phyloP scores from a whole-genome alignment of 2,797 vertebrate genomes.

The Pagetopsis macropterus region DNA sequence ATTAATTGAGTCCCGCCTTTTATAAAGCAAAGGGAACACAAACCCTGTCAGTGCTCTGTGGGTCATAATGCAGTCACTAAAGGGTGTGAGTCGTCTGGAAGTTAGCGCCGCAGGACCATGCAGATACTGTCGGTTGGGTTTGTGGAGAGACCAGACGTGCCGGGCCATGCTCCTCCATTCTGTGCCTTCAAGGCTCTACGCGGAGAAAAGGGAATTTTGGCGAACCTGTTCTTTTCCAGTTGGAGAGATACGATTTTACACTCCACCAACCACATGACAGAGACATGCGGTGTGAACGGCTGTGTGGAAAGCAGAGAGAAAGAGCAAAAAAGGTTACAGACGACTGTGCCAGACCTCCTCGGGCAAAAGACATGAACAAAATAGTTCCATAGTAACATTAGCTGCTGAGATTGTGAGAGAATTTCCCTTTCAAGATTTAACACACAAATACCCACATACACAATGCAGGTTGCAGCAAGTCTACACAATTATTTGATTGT shows the following conservation, averaged over 20 bases:
- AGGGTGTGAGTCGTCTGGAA: constrained; percentile 57
- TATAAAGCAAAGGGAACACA: constrained; percentile 43
- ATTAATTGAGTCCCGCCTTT: constrained; percentile 49
- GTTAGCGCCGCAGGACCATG: constrained; percentile 65
- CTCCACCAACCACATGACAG: constrained; percentile 75
- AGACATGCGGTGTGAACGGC: constrained; percentile 50
- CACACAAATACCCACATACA: constrained; percentile 74
- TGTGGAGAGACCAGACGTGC: constrained; percentile 63
- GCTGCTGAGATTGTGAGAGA: constrained; percentile 73
- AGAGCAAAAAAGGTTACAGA: constrained; percentile 69
- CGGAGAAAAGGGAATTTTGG: constrained; percentile 83
- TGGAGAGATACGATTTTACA: constrained; percentile 78
- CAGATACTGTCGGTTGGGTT: constrained; percentile 58
- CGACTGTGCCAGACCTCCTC: constrained; percentile 85
- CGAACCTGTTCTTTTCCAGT: constrained; percentile 88
- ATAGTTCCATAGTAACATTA: constrained; percentile 81
- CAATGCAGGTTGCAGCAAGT: constrained; percentile 82
- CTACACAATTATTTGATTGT: constrained; percentile 80
- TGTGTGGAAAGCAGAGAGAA: constrained; percentile 51
- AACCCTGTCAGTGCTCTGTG: constrained; percentile 62
- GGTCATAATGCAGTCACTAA: constrained; percentile 69
- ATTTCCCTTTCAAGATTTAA: constrained; percentile 77
- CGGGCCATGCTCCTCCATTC: constrained; percentile 72
- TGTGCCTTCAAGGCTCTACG: constrained; percentile 69
- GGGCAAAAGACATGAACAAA: constrained; percentile 82